phyloP scores from a whole-genome alignment of 2,888 invertebrate genomes.

The Cataglyphis altisquamis region DNA sequence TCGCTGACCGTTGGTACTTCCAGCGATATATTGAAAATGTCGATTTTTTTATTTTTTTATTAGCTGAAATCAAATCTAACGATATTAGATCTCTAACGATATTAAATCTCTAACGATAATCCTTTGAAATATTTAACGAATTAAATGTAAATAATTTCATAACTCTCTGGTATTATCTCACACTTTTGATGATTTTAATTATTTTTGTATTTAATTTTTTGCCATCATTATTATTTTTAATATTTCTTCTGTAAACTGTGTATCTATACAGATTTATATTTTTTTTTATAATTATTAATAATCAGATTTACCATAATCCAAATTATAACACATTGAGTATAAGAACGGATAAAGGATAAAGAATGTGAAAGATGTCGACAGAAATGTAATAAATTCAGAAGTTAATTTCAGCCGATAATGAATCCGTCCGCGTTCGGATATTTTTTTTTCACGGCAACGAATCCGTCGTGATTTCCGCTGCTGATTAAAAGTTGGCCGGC shows the following conservation, averaged over 20 bases:
- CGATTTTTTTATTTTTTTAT: slow-evolving; percentile 2
- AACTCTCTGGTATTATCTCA: neutral
- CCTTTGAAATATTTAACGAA: neutral
- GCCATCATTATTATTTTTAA: neutral
- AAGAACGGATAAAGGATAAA: neutral
- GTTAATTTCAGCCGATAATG: slow-evolving; percentile 43
- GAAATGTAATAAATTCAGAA: slow-evolving; percentile 36
- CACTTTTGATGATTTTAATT: neutral
- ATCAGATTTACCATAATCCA: neutral
- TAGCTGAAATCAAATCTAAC: neutral
- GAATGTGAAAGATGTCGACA: neutral
- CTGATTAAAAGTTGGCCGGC: slow-evolving; percentile 68
- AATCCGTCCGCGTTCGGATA: slow-evolving; percentile 17
- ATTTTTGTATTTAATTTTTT: neutral
- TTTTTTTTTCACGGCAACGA: slow-evolving; percentile 12
- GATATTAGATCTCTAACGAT: neutral
- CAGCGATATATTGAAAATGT: slow-evolving; percentile 10
- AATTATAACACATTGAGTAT: neutral
- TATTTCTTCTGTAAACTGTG: neutral
- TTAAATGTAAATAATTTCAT: neutral
- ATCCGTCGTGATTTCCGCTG: slow-evolving; percentile 55
- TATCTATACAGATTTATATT: neutral
- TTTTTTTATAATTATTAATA: neutral
- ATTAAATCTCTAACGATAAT: neutral
- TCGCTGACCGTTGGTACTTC: neutral